A percentile compares a stretch with the other conserved stretches of the same genome.
These are phyloP conservation scores for Leptoclinus maculatus DNA, from an alignment of 2,797 vertebrate species.

Conservation along the genomic window DNA sequence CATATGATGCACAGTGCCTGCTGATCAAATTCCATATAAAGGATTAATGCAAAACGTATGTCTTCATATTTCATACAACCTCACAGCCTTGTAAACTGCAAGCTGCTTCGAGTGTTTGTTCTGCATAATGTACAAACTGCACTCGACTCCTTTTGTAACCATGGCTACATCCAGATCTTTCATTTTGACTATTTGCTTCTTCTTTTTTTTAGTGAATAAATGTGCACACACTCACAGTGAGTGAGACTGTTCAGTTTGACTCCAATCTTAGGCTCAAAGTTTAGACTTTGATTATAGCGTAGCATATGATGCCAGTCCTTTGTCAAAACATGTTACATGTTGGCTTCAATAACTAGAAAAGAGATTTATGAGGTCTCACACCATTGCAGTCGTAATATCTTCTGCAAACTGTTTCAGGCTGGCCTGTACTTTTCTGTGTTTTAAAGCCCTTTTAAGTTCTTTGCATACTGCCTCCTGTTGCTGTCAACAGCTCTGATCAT, in stretches of 20 bases:
- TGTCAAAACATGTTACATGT: neutral
- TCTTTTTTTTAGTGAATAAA: conserved; percentile 7
- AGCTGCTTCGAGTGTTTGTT: neutral
- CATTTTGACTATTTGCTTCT: neutral
- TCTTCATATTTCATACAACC: neutral
- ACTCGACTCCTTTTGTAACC: neutral
- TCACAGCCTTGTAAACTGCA: neutral
- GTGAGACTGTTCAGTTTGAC: neutral
- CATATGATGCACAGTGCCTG: neutral
- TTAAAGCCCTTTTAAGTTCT: conserved; percentile 51
- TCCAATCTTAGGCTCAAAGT: neutral
- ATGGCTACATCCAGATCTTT: neutral
- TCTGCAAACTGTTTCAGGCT: conserved; percentile 14
- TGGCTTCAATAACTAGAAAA: neutral
- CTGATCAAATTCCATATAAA: neutral
- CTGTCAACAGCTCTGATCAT: conserved; percentile 42
- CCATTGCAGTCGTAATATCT: neutral
- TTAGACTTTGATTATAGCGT: neutral
- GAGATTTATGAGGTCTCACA: neutral
- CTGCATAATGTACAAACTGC: conserved; percentile 15
- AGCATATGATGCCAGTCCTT: neutral
- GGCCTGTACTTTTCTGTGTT: conserved; percentile 2
- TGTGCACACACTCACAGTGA: neutral
- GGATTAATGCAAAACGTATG: neutral
- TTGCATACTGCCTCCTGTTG: conserved; percentile 54